phyloP scores from a whole-genome alignment of 2,113 vertebrate genomes.

The Callocephalon fimbriatum region DNA sequence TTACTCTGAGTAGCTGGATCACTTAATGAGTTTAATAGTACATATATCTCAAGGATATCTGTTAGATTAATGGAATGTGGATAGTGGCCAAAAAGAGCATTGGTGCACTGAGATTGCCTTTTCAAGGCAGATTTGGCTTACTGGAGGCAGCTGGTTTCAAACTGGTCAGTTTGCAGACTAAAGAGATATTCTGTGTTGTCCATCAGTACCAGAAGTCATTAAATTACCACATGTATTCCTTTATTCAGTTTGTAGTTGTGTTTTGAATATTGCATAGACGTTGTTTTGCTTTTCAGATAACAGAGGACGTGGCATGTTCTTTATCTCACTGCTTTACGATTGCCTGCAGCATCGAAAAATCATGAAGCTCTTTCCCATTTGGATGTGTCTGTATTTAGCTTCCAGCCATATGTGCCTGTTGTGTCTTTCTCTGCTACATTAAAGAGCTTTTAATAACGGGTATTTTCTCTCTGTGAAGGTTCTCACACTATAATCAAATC shows the following conservation, averaged over 20 bases:
- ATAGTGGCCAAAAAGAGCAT: not conserved
- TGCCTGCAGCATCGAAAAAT: not conserved
- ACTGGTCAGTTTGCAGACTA: rapidly evolving
- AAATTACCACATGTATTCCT: not conserved
- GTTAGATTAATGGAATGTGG: not conserved
- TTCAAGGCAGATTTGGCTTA: not conserved
- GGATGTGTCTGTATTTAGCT: slow-evolving; percentile 19
- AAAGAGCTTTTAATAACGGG: slow-evolving; percentile 38
- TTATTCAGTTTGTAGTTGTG: not conserved
- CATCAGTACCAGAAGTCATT: not conserved
- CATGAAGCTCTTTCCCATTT: not conserved
- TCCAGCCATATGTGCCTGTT: slow-evolving; percentile 26
- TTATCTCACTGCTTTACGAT: not conserved
- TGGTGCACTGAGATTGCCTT: not conserved
- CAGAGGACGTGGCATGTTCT: not conserved
- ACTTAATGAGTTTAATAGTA: not conserved
- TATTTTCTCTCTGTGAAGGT: slow-evolving; percentile 41
- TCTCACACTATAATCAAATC: slow-evolving; percentile 30
- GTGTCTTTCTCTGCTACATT: slow-evolving; percentile 15
- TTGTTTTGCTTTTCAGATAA: not conserved
- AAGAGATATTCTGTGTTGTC: rapidly evolving
- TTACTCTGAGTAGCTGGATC: not conserved
- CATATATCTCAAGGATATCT: not conserved
- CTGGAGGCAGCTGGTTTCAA: not conserved
- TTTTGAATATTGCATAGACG: not conserved